A percentile compares a stretch with the other conserved stretches of the same genome.
Evolutionary conservation across 2,797 vertebrate species (phyloP).

Genomic region (Myripristis jacobus): DNA sequence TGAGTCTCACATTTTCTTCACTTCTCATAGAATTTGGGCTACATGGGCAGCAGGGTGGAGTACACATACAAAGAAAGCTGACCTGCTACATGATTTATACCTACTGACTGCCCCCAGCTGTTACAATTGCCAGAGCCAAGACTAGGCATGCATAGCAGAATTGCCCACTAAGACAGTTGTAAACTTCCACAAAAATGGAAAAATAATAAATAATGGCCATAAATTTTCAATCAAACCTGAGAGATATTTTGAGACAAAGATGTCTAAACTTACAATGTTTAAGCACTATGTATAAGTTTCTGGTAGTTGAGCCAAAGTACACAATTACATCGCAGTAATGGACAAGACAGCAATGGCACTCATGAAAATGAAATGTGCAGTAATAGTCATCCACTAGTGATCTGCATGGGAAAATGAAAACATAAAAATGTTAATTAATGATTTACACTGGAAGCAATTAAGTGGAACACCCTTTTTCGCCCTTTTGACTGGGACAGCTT

Average conservation of each 20-base stretch:
- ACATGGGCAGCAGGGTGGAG: constrained; percentile 65
- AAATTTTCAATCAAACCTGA: constrained; percentile 48
- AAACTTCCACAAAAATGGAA: constrained; percentile 64
- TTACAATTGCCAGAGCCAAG: constrained; percentile 79
- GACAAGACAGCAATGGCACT: neutral
- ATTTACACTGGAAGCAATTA: constrained; percentile 49
- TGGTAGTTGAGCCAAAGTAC: neutral
- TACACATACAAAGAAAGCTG: constrained; percentile 71
- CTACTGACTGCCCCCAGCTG: constrained; percentile 85
- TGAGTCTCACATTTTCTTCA: constrained; percentile 52
- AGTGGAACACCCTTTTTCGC: constrained; percentile 43
- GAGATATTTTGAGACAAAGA: constrained; percentile 20
- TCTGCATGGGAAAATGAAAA: constrained; percentile 33
- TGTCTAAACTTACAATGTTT: neutral
- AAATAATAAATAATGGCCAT: constrained; percentile 42
- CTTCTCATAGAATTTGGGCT: constrained; percentile 55
- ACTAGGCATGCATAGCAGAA: constrained; percentile 80
- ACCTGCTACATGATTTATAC: constrained; percentile 82
- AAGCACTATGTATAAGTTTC: neutral
- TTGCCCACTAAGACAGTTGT: constrained; percentile 64
- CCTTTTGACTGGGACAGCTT: constrained; percentile 39
- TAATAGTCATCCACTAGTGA: constrained; percentile 1
- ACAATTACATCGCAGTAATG: neutral
- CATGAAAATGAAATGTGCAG: neutral
- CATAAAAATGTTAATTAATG: constrained; percentile 47